Evolutionary conservation across 2,888 invertebrate species (phyloP), one percentile per base, ranked within the genome.

Genomic region (Aspidapion aeneum): DNA sequence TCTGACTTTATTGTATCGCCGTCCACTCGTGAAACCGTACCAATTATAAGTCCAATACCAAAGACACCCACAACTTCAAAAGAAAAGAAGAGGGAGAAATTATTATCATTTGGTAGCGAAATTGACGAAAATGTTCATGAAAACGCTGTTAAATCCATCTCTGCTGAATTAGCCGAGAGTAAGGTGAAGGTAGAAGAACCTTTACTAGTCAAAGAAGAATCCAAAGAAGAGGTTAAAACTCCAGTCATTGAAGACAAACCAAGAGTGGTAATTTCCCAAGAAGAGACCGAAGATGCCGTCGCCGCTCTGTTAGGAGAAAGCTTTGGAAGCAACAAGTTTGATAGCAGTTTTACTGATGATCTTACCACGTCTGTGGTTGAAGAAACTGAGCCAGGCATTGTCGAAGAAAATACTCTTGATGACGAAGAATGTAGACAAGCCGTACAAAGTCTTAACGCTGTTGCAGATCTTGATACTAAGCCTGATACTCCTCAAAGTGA

Each of bases 221-320:
- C 77, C 65, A 75, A 69, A 52, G 73, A 78, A 9, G 80, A 77
- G 68, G 81, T 81, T 12, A 74, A 76, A 0, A 75, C 79, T 2
- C 81, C 77, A 73, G 78, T 76, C 61, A 79, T 80, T 12, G 90
- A 91, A 66, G 92, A 92, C 73, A 93, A 92, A 74, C 90, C 90
- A 0, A 84, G 93, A 57, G 91, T 90, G 9, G 84, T 91, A 0
- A 94, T 94, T 73, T 94, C 94, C 0, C 94, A 94, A 79, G 94
- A 94, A 81, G 94, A 95, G 80, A 95, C 94, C 0, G 94, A 93
- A 79, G 94, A 94, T 77, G 95, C 95, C 0, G 94, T 95, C 0
- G 94, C 94, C 7, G 94, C 94, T 0, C 80, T 95, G 21, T 80
- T 95, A 61, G 93, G 92, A 21, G 94, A 94, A 78, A 93, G 93